Base-by-base conservation (phyloP, 2,888 invertebrate genomes). In the Horisme vitalbata region DNA sequence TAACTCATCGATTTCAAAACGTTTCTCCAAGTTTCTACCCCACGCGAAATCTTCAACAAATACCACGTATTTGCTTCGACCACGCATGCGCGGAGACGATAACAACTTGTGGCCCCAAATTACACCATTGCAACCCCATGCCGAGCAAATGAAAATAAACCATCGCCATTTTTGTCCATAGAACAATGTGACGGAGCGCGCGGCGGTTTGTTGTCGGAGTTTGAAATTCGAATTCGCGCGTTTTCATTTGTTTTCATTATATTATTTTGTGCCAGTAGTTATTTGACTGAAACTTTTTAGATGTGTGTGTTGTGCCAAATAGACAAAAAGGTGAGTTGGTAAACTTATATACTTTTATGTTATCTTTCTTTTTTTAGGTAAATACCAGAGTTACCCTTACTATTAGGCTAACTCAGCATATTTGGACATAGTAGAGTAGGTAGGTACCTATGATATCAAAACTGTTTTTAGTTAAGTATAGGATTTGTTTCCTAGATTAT, bases 1-100 rank as follows among this genome's bases (percentile, higher is more conserved):
- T n/a, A n/a, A n/a, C n/a, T n/a, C n/a, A 18, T 18, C 18, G 18
- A 18, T 18, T 18, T 18, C 18, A 18, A 18, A 18, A 18, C n/a
- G 58, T 58, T 59, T 66, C 68, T 60, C 55, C 52, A 52, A 52
- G 46, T 61, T 52, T 59, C 55, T 62, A 68, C 78, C 83, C 79
- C 83, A 82, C 83, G 76, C 76, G 75, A 80, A 76, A 75, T 71
- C 58, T 66, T 52, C 59, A 24, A 61, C 59, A 63, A 72, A 68
- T 67, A 68, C 59, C 63, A 58, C 65, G 71, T 77, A 79, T 82
- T 83, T 80, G 78, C 77, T 75, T 69, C 75, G 85, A 79, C 83
- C 85, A 83, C 87, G 88, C 88, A 86, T 88, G 88, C 87, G 85
- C 83, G 79, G 75, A 71, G 78, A 69, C 59, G 66, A 74, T 83